These are phyloP conservation scores for Cephus cinctus DNA, from an alignment of 1,140 invertebrate species.

Conservation along the genomic window DNA sequence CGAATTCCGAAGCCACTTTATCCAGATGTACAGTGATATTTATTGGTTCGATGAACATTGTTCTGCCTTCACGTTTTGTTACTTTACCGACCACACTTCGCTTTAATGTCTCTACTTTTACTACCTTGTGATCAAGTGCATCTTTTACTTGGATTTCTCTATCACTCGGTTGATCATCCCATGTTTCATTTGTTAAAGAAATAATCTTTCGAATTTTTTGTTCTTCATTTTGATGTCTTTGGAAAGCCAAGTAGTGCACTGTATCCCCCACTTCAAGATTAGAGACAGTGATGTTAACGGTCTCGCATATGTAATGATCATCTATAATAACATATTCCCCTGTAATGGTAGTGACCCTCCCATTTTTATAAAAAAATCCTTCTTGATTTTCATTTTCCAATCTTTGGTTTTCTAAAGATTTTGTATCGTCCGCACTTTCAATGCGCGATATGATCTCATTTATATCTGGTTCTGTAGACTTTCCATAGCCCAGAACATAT, in stretches of 20 bases:
- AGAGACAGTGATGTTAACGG: slow-evolving; percentile 8
- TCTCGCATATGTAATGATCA: slow-evolving; percentile 34
- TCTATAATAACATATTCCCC: slow-evolving; percentile 37
- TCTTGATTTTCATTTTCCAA: slow-evolving; percentile 1
- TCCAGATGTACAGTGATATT: slow-evolving; percentile 59
- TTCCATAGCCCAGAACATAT: slow-evolving; percentile 12
- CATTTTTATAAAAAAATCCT: slow-evolving; percentile 22
- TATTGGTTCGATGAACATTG: slow-evolving; percentile 55
- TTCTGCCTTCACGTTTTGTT: slow-evolving; percentile 48
- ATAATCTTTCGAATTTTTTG: slow-evolving; percentile 40
- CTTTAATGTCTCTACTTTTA: slow-evolving; percentile 40
- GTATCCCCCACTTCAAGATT: slow-evolving; percentile 33
- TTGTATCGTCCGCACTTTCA: slow-evolving; percentile 11
- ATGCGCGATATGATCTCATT: slow-evolving; percentile 23
- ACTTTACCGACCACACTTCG: slow-evolving; percentile 59
- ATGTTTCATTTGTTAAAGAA: slow-evolving; percentile 23
- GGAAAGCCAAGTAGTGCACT: slow-evolving; percentile 37
- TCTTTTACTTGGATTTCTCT: background rate
- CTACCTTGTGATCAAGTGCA: background rate
- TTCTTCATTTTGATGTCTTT: slow-evolving; percentile 23
- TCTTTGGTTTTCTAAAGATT: too few relatives aligned
- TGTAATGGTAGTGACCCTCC: slow-evolving; percentile 30
- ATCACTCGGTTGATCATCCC: slow-evolving; percentile 22
- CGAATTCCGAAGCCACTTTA: slow-evolving; percentile 53
- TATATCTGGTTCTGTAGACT: slow-evolving; percentile 11